These are phyloP conservation scores for Lates japonicus DNA, from an alignment of 2,797 vertebrate species.

Conservation along the genomic window DNA sequence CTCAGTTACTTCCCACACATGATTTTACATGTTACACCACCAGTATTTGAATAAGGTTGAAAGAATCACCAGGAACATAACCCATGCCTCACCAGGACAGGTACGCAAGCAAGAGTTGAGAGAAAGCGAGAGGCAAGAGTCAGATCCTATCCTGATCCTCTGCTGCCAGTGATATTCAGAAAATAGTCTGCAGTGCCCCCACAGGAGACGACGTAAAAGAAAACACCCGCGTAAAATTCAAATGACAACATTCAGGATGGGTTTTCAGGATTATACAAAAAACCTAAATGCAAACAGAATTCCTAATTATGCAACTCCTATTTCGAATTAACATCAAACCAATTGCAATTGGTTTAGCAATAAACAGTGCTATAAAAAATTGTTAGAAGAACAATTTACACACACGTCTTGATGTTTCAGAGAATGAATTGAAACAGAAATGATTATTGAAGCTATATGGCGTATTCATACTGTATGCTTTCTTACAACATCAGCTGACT, in stretches of 20 bases:
- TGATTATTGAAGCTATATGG: not conserved
- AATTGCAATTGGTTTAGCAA: no score
- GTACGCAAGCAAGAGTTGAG: not conserved
- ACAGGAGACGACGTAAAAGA: constrained; percentile 70
- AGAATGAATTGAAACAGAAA: not conserved
- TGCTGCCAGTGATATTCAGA: constrained; percentile 37
- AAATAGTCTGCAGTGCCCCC: constrained; percentile 82
- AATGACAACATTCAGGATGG: not conserved
- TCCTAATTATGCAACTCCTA: not conserved
- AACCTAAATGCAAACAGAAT: not conserved
- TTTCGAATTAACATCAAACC: not conserved
- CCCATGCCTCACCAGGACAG: not conserved
- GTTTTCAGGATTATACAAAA: not conserved
- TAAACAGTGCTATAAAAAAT: no score
- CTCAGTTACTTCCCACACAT: not conserved
- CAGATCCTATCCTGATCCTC: constrained; percentile 3
- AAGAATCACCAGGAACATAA: constrained; percentile 5
- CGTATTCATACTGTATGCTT: not conserved
- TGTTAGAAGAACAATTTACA: not conserved
- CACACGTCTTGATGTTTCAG: not conserved
- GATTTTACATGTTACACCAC: not conserved
- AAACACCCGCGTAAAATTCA: not conserved
- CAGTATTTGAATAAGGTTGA: not conserved
- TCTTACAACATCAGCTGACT: not conserved
- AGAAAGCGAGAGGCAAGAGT: not conserved